These are phyloP conservation scores for Apis dorsata DNA, from an alignment of 1,140 invertebrate species.

Conservation along the genomic window DNA sequence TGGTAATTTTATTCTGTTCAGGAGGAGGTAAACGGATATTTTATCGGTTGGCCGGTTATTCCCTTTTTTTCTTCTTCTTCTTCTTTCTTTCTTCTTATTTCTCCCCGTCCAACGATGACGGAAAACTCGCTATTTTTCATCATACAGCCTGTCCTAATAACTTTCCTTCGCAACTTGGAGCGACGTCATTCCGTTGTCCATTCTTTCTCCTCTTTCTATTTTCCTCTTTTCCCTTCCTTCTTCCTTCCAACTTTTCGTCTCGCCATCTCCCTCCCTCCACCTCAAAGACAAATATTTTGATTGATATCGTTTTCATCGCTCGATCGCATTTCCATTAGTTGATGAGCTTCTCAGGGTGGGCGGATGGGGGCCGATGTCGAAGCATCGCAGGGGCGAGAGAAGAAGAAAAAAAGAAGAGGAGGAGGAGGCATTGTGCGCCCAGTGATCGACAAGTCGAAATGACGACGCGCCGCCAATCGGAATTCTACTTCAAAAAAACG, in stretches of 20 bases:
- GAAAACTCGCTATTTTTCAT: constrained; percentile 24
- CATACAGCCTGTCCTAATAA: background rate
- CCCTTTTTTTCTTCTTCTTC: too few species aligned
- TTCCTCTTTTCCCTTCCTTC: background rate
- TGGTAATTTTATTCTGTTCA: too few species aligned
- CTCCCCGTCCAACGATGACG: too few species aligned
- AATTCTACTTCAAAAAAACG: background rate
- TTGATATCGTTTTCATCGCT: constrained; percentile 65
- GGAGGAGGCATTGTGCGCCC: constrained; percentile 17
- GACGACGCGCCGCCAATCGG: background rate
- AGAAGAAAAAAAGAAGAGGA: background rate
- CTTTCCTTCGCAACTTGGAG: background rate
- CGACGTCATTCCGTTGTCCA: background rate
- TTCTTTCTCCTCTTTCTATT: background rate
- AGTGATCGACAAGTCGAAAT: constrained; percentile 15
- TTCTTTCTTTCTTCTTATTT: too few species aligned
- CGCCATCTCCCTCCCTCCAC: background rate
- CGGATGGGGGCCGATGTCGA: background rate
- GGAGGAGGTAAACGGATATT: too few species aligned
- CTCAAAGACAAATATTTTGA: constrained; percentile 60
- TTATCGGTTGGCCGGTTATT: too few species aligned
- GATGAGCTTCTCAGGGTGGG: constrained; percentile 57
- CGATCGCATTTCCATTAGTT: constrained; percentile 70
- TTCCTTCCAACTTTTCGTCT: background rate
- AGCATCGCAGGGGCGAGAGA: background rate